phyloP scores from a whole-genome alignment of 2,797 vertebrate genomes.

The Coendou prehensilis region DNA sequence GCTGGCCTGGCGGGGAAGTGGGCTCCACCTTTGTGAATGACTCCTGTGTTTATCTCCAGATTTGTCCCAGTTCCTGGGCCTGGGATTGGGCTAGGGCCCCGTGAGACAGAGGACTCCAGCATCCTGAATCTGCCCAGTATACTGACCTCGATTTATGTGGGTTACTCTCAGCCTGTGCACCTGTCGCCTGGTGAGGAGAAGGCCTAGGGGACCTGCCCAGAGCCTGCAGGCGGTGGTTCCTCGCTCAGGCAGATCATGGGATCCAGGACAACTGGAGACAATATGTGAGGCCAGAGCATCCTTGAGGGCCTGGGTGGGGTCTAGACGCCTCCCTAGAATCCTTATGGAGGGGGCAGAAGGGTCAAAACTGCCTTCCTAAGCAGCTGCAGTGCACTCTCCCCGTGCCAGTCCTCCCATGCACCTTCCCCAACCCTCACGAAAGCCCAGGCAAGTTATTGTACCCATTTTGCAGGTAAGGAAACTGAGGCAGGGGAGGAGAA shows the following conservation, averaged over 20 bases:
- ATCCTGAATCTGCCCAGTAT: neutral
- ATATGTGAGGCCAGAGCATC: neutral
- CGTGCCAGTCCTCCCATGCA: neutral
- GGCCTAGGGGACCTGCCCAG: neutral
- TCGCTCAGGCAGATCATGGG: neutral
- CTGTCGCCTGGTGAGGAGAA: neutral
- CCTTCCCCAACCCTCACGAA: neutral
- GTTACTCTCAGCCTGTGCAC: constrained; percentile 64
- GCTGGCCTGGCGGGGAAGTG: neutral
- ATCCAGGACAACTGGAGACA: neutral
- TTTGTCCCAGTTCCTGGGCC: constrained; percentile 69
- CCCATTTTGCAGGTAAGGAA: constrained; percentile 57
- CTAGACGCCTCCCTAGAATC: neutral
- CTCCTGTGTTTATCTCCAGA: constrained; percentile 51
- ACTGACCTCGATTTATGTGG: constrained; percentile 78
- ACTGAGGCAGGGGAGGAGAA: neutral
- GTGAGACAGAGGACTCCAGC: neutral
- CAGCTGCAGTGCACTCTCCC: neutral
- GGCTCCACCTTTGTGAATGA: constrained; percentile 45
- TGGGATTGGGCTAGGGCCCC: neutral
- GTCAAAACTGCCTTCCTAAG: neutral
- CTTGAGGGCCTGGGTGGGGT: neutral
- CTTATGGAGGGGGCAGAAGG: too few species aligned
- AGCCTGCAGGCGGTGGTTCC: constrained; percentile 23
- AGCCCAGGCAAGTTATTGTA: neutral